phyloP scores from a whole-genome alignment of 2,888 invertebrate genomes.

The Andrena dorsata region DNA sequence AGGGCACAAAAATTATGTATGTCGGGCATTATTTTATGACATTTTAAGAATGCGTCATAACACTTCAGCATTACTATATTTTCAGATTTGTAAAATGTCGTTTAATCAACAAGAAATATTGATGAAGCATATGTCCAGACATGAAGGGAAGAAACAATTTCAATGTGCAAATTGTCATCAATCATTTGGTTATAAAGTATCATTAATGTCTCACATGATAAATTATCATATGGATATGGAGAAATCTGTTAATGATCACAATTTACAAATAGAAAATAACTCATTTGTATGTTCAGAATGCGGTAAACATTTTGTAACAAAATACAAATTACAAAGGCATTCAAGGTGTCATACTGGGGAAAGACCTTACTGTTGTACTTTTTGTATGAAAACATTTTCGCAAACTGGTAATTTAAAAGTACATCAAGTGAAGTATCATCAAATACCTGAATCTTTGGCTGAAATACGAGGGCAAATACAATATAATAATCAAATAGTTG shows the following conservation, averaged over 20 bases:
- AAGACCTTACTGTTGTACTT: conserved; percentile 79
- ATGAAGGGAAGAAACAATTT: conserved; percentile 80
- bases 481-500: conserved; percentile 47
- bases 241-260: conserved; percentile 51
- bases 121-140: conserved; percentile 80
- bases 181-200: conserved; percentile 81
- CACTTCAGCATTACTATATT: conserved; percentile 1
- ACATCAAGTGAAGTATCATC: conserved; percentile 80
- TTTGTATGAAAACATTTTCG: conserved; percentile 81
- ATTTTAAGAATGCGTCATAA: not conserved
- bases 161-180: conserved; percentile 81
- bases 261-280: conserved; percentile 59
- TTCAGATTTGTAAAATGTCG: conserved; percentile 81
- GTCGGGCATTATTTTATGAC: not conserved
- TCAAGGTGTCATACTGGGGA: conserved; percentile 81
- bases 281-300: conserved; percentile 78
- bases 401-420: conserved; percentile 82
- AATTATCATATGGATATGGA: conserved; percentile 79
- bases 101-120: conserved; percentile 82
- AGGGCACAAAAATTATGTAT: not conserved
- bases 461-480: conserved; percentile 64
- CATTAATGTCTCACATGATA: conserved; percentile 81
- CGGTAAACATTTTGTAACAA: conserved; percentile 82
- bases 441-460: conserved; percentile 68
- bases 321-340: conserved; percentile 81